Evolutionary conservation across 2,888 invertebrate species (phyloP).

Genomic region (Melitaea athalia): DNA sequence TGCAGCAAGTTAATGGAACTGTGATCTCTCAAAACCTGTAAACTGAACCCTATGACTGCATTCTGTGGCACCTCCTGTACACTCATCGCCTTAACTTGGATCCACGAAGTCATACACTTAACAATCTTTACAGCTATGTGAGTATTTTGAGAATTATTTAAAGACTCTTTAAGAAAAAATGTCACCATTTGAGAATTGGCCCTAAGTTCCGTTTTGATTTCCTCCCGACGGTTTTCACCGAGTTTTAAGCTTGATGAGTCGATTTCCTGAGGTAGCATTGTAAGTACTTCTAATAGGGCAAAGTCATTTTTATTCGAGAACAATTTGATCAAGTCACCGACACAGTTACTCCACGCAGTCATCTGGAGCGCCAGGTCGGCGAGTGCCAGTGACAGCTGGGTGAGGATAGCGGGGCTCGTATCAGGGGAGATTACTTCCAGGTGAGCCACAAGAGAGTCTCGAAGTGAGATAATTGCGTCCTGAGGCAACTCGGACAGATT

Average conservation of each 20-base stretch:
- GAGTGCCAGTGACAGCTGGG: slow-evolving; percentile 95
- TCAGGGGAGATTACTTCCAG: slow-evolving; percentile 90
- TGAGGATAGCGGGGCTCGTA: slow-evolving; percentile 92
- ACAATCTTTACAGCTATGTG: slow-evolving; percentile 88
- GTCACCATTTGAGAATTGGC: slow-evolving; percentile 89
- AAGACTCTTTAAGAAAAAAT: slow-evolving; percentile 89
- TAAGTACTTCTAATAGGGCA: slow-evolving; percentile 95
- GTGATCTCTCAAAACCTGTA: slow-evolving; percentile 85
- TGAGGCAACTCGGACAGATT: slow-evolving; percentile 95
- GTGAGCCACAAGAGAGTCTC: slow-evolving; percentile 95
- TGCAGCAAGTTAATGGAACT: slow-evolving; percentile 86
- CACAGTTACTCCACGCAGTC: slow-evolving; percentile 95
- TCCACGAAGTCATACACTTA: slow-evolving; percentile 95
- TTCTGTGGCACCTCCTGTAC: slow-evolving; percentile 88
- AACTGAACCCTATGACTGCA: slow-evolving; percentile 87
- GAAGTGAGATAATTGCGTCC: slow-evolving; percentile 90
- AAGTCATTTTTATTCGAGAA: slow-evolving; percentile 88
- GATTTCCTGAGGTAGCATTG: slow-evolving; percentile 97
- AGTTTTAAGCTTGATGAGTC: slow-evolving; percentile 90
- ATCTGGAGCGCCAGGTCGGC: slow-evolving; percentile 97
- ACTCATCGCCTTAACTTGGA: slow-evolving; percentile 90
- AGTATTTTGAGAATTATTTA: slow-evolving; percentile 85
- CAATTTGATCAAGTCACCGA: slow-evolving; percentile 90
- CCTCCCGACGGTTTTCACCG: slow-evolving; percentile 94
- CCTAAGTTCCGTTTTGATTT: slow-evolving; percentile 90